A percentile compares a stretch with the other conserved stretches of the same genome.
These are phyloP conservation scores for Ceyx cyanopectus DNA, from an alignment of 2,113 vertebrate genomes.

Conservation along the genomic window DNA sequence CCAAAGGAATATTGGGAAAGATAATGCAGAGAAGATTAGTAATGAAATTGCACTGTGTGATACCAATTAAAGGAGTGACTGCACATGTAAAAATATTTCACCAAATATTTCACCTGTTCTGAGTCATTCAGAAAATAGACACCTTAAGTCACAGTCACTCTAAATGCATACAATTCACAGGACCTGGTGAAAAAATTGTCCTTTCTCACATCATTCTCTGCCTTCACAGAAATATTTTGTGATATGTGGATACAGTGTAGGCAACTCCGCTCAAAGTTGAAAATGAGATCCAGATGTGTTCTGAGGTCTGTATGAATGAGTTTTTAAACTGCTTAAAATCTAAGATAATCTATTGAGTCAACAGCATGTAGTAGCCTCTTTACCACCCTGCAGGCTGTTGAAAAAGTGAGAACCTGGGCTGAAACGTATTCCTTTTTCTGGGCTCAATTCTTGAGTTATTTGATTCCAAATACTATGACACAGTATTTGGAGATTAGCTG, in stretches of 20 bases:
- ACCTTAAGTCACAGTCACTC: not conserved
- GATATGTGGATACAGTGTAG: not conserved
- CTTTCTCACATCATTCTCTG: not conserved
- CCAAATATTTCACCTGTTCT: not conserved
- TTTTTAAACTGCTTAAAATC: not conserved
- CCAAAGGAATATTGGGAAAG: not conserved
- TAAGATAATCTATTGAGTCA: not conserved
- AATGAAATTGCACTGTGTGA: not conserved
- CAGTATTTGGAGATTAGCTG: not conserved
- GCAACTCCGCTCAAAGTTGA: not conserved
- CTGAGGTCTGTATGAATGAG: not conserved
- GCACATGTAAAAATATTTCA: not conserved
- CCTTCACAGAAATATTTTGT: not conserved
- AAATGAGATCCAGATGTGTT: not conserved
- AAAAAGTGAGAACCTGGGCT: not conserved
- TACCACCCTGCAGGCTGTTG: not conserved
- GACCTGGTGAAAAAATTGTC: not conserved
- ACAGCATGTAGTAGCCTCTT: not conserved
- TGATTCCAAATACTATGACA: not conserved
- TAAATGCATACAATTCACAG: not conserved
- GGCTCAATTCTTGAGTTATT: not conserved
- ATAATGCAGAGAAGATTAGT: not conserved
- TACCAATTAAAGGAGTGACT: not conserved
- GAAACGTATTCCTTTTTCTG: not conserved
- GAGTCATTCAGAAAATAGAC: not conserved